Conservation (phyloP, 2,113 vertebrate genomes). For the Zosterops pallidus region DNA sequence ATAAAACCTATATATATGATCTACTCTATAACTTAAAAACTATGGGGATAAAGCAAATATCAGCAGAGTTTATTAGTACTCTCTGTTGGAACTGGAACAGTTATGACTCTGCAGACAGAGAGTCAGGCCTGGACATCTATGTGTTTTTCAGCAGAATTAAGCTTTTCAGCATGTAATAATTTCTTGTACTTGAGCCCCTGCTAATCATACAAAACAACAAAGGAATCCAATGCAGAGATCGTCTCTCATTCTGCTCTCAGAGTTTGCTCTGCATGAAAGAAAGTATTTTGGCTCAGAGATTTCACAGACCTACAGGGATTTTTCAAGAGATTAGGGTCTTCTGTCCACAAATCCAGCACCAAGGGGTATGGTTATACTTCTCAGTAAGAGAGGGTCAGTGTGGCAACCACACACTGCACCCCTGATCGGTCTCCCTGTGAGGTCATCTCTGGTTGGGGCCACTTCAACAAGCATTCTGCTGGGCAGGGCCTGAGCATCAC, state of each 20-base stretch:
- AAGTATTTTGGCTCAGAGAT: background rate
- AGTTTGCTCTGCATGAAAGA: background rate
- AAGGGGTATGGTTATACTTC: accelerated
- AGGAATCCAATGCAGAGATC: background rate
- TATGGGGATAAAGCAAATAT: background rate
- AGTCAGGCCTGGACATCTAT: background rate
- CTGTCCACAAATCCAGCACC: background rate
- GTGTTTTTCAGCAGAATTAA: background rate
- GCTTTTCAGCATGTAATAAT: background rate
- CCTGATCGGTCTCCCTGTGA: background rate
- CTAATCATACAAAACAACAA: background rate
- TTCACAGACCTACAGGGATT: background rate
- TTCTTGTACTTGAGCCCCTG: background rate
- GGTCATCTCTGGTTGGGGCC: background rate
- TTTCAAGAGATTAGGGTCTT: background rate
- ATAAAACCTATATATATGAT: background rate
- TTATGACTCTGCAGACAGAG: background rate
- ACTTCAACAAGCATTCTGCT: background rate
- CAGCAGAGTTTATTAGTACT: background rate
- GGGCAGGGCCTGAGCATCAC: background rate
- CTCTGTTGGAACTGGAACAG: background rate
- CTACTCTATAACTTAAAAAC: background rate
- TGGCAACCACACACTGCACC: background rate
- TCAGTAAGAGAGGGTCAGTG: background rate
- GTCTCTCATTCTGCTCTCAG: background rate